Evolutionary conservation across 2,888 invertebrate species (phyloP).

Genomic region (Acanthosepion pharaonis): DNA sequence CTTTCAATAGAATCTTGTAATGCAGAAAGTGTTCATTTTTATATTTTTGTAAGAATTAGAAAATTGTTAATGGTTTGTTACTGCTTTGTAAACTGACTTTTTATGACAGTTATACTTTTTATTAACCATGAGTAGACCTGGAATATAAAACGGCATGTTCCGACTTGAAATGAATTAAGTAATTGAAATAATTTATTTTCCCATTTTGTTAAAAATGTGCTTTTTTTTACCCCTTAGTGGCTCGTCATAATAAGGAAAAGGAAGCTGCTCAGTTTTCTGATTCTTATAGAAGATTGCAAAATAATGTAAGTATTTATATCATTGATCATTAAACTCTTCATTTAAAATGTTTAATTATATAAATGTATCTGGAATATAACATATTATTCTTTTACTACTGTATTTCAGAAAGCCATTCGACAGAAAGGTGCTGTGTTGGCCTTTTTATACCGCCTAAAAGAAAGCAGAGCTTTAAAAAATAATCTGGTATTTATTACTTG

Average conservation of each 20-base stretch:
- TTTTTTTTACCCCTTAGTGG: conserved; percentile 63
- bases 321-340: too few species aligned
- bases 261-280: conserved; percentile 75
- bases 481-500: neutral
- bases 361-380: neutral
- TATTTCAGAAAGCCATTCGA: neutral
- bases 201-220: neutral
- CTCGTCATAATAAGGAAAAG: conserved; percentile 68
- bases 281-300: conserved; percentile 74
- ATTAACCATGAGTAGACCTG: too few species aligned
- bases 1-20: too few species aligned
- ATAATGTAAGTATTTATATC: conserved; percentile 65
- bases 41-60: too few species aligned
- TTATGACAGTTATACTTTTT: too few species aligned
- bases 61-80: too few species aligned
- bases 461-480: neutral
- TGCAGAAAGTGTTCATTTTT: too few species aligned
- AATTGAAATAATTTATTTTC: too few species aligned
- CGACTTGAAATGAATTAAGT: too few species aligned
- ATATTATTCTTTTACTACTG: neutral
- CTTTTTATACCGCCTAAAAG: conserved; percentile 38
- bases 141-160: too few species aligned
- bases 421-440: conserved; percentile 34
- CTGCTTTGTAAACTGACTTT: too few species aligned
- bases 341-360: neutral